Evolutionary conservation across 2,888 invertebrate species (phyloP).

Genomic region (Thysanoteuthis rhombus): DNA sequence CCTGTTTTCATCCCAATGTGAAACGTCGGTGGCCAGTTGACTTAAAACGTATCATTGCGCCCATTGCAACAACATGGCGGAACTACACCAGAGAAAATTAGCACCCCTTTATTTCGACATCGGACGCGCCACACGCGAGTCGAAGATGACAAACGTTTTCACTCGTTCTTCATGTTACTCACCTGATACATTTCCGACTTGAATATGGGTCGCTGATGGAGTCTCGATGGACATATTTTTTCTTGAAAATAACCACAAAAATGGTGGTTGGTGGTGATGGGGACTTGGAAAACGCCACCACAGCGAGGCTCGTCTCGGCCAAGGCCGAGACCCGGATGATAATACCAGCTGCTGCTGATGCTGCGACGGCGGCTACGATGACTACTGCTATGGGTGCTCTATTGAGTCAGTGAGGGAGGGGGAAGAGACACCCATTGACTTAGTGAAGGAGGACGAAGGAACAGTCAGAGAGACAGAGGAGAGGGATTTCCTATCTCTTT

Average conservation of each 20-base stretch:
- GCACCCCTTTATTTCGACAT: constrained; percentile 30
- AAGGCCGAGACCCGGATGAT: constrained; percentile 25
- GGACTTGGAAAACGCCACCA: constrained; percentile 37
- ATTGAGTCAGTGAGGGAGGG: too few species aligned
- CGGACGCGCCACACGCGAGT: not conserved
- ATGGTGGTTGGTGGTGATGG: constrained; percentile 34
- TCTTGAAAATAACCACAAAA: constrained; percentile 30
- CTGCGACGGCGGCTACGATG: not conserved
- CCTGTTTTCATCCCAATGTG: not conserved
- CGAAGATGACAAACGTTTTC: not conserved
- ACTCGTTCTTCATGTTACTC: constrained; percentile 33
- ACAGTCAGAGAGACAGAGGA: too few species aligned
- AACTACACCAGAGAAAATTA: constrained; percentile 42
- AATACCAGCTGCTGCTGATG: constrained; percentile 22
- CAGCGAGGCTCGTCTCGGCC: constrained; percentile 46
- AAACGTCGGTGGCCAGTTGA: not conserved
- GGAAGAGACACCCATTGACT: too few species aligned
- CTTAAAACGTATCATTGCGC: constrained; percentile 49
- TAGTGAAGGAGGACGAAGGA: too few species aligned
- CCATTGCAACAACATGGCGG: constrained; percentile 39
- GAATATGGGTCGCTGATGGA: constrained; percentile 52
- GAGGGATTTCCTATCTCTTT: too few species aligned
- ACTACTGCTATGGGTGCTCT: not conserved
- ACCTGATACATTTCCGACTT: constrained; percentile 59
- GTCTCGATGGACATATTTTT: constrained; percentile 59